Conservation (phyloP, 1,140 invertebrate species). For the Reticulitermes speratus region DNA sequence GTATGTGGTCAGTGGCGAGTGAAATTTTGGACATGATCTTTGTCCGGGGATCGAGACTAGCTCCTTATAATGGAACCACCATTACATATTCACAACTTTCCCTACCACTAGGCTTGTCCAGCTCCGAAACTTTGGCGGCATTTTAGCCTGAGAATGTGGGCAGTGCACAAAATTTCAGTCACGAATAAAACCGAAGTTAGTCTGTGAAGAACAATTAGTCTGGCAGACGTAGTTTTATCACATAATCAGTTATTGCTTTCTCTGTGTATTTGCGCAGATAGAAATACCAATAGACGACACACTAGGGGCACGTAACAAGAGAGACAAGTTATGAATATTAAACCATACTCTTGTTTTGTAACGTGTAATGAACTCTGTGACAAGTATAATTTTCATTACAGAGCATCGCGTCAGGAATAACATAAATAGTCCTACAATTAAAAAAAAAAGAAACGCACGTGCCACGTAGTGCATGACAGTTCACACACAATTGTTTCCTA, state of each 20-base stretch:
- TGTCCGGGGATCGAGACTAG: too few relatives aligned
- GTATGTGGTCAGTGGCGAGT: too few relatives aligned
- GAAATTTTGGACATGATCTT: too few relatives aligned
- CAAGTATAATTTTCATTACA: background rate
- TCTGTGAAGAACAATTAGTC: too few relatives aligned
- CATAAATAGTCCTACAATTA: background rate
- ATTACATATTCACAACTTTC: too few relatives aligned
- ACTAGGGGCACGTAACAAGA: background rate
- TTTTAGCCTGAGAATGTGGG: too few relatives aligned
- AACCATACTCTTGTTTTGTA: background rate
- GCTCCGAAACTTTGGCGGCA: too few relatives aligned
- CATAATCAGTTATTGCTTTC: background rate
- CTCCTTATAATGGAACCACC: too few relatives aligned
- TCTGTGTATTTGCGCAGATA: background rate
- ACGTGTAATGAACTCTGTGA: background rate
- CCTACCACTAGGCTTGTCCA: too few relatives aligned
- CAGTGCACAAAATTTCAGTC: too few relatives aligned
- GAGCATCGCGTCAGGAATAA: background rate
- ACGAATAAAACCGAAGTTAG: too few relatives aligned
- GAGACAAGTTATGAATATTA: background rate
- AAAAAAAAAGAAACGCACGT: background rate
- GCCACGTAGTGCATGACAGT: background rate
- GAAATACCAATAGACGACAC: background rate
- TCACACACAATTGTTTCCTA: background rate
- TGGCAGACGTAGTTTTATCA: background rate